Evolutionary conservation across 2,888 invertebrate genomes (phyloP).

Genomic region (Spodoptera exigua): DNA sequence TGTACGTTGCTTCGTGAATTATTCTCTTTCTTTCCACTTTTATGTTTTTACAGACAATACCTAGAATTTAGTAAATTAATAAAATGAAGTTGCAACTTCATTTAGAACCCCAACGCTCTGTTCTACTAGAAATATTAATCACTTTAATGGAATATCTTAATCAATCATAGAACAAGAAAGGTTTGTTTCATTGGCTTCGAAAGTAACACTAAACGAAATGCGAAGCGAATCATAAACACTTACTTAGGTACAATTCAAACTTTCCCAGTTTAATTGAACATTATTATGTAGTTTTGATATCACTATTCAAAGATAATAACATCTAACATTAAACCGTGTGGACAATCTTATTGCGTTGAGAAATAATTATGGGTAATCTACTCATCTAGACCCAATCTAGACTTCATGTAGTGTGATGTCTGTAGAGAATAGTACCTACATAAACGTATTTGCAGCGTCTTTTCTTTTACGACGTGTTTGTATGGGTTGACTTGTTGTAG

Average conservation of each 20-base stretch:
- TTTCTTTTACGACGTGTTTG: no score
- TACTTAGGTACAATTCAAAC: slow-evolving; percentile 22
- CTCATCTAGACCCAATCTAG: no score
- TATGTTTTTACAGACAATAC: no score
- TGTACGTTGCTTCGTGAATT: no score
- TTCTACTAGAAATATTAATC: slow-evolving; percentile 10
- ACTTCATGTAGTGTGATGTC: no score
- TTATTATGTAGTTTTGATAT: slow-evolving; percentile 19
- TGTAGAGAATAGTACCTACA: no score
- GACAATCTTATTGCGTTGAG: slow-evolving; percentile 6
- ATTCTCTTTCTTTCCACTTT: no score
- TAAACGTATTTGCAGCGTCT: no score
- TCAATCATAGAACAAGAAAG: slow-evolving; percentile 29
- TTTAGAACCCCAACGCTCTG: slow-evolving; percentile 6
- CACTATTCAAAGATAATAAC: slow-evolving; percentile 13
- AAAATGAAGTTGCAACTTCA: slow-evolving; percentile 20
- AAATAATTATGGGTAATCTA: not conserved
- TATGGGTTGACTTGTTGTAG: no score
- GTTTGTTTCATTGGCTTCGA: slow-evolving; percentile 10
- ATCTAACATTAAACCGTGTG: slow-evolving; percentile 14
- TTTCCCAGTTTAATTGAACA: slow-evolving; percentile 42
- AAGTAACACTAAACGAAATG: slow-evolving; percentile 2
- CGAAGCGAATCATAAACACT: slow-evolving; percentile 44
- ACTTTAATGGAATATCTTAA: slow-evolving; percentile 19
- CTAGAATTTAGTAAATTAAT: not conserved